Base-by-base conservation (phyloP, 2,888 invertebrate genomes). In the Drosophila borealis region DNA sequence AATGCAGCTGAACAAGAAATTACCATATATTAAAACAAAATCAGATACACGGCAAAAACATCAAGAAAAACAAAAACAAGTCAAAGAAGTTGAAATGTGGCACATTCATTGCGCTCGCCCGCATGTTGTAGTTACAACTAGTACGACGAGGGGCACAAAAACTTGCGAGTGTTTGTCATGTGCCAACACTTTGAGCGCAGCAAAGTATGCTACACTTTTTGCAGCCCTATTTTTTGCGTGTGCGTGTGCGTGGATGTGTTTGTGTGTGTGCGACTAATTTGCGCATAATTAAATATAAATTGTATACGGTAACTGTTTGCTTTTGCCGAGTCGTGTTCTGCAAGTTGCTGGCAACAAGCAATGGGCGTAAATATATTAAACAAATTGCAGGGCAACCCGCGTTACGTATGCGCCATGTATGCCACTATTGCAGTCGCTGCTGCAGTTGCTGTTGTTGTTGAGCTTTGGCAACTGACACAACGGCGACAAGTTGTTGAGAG, bases 241-340 rank as follows among this genome's bases (percentile, higher is more conserved):
- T 42, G 41, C 44, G 25, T 53, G 29, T 45, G 44, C 49, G 45
- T n/a, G 13, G 19, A 10, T 9, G 37, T 41, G 49, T 41, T 34
- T 39, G 19, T 50, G 49, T 67, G 70, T 62, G 65, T 60, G 78
- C 57, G 76, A 89, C 89, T 89, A 89, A 89, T 90, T 89, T 89
- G 81, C 82, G 88, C 81, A 90, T 89, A 89, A 90, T 89, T 89
- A 90, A 89, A 90, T 90, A 90, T 78, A 90, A 90, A 90, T 88
- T 90, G 89, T 81, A 80, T 78, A 81, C 76, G 71, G 67, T 69
- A 70, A 76, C 65, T 87, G 84, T 83, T 83, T 87, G 89, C 78
- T 88, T 79, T 78, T 67, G 68, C 55, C 63, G 44, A 55, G 42
- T 45, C 45, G 57, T 51, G 53, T 69, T 39, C 53, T 57, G 60